Base-by-base conservation (phyloP, 2,888 invertebrate genomes). In the Morpho deidamia region DNA sequence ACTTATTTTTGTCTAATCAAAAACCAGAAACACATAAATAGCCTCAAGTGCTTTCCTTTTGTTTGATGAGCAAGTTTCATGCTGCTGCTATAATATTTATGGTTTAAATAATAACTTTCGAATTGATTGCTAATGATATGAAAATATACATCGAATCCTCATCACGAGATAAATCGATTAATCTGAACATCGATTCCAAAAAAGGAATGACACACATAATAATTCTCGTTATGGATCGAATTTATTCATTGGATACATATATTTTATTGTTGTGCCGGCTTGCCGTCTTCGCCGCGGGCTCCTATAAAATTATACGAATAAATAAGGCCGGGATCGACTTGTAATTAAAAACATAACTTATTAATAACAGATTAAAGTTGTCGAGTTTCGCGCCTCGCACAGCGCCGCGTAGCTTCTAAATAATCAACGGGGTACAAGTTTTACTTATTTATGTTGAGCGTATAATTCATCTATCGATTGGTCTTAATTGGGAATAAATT, bases 321-420 rank as follows among this genome's bases (percentile, higher is more conserved):
- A 86, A 87, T 88, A 88, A 85, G 72, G 72, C 67, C 63, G 71
- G 72, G 80, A 89, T 88, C 81, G 78, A 64, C 63, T 67, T 77
- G 75, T 88, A 89, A 88, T 89, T 88, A 88, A 89, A 88, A 87
- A 81, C 83, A 83, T 87, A 87, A 87, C 85, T 87, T 88, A 83
- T 84, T 86, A 87, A 85, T 86, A 83, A 81, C 78, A 79, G 83
- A 87, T 87, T 86, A 85, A 81, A 74, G 79, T 76, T 83, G 78
- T 76, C 81, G 76, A 78, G 81, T 85, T 82, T 87, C 79, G 81
- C 84, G 82, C 82, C 82, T 78, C 44, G 37, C 50, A 12, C 33
- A 32, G 40, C 40, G n/a, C 41, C 40, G n/a, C 41, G 35, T 46
- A 23, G 34, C 43, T 33, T 43, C 41, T 44, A 14, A 47, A 51